Evolutionary conservation across 2,113 vertebrate genomes (phyloP), one percentile per base, ranked within the genome.

Genomic region (Corythornis madagascariensis): DNA sequence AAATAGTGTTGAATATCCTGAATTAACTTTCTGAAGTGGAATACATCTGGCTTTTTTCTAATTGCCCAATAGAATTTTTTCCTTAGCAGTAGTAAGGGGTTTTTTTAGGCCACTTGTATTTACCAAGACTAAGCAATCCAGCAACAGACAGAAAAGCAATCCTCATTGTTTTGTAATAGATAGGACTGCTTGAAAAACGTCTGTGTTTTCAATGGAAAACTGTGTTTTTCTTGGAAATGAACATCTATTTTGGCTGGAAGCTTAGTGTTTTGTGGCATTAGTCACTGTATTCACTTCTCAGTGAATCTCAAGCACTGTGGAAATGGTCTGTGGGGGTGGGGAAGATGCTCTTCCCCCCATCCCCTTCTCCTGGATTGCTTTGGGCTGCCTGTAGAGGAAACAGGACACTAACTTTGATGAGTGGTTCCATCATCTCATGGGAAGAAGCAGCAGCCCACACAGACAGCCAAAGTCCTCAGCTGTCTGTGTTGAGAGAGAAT

Each of bases 21-120:
- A 83, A 70, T 89, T 89, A 73, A 73, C 59, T 70, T 93, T 87
- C 47, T 95, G 67, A 93, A 92, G 50, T 76, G 64, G 35, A 87
- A 59, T 75, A n/a, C 26, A 60, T 92, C 76, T 78, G 80, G 40
- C 73, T 73, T 79, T 91, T 87, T 84, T 70, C 50, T 91, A 83
- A 59, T 50, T 61, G 33, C 52, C 92, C 42, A 66, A 83, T 28
- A 63, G 45, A 73, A 73, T 65, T 75, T 90, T 74, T 69, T 78
- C 48, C 9, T 2, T 43, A 21, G 35, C 48, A 57, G 11, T 43
- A 75, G 25, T 43, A 57, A 45, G 25, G 19, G 14, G 1, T 0
- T 7, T 38, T 76, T 90, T 88, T 47, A 75, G 56, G 40, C 42
- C 43, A 48, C 3, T 3, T 64, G 17, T 6, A 42, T 56, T 77